These are phyloP conservation scores for Delichon dasypus DNA, from an alignment of 2,797 vertebrate species.

Conservation along the genomic window DNA sequence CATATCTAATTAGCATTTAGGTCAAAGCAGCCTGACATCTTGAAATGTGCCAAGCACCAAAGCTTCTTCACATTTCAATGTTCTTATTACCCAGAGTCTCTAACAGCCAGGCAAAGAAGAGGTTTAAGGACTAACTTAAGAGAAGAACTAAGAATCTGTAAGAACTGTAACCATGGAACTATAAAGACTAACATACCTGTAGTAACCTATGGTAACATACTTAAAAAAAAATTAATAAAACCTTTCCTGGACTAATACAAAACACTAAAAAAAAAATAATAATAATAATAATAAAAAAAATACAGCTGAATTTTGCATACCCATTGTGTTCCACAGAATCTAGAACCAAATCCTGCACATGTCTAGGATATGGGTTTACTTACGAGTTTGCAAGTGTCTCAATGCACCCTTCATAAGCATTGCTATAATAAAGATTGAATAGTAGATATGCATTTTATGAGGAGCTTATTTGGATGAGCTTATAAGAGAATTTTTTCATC, in stretches of 20 bases:
- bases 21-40: background rate
- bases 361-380: background rate
- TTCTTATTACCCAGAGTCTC: background rate
- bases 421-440: background rate
- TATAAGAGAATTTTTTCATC: constrained; percentile 5
- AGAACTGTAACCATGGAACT: background rate
- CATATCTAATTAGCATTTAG: background rate
- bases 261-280: background rate
- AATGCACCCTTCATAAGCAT: background rate
- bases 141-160: background rate
- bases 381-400: background rate
- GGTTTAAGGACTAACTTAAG: background rate
- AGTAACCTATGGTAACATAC: rapidly evolving
- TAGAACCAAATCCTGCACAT: background rate
- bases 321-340: background rate
- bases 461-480: background rate
- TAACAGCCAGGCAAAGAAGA: background rate
- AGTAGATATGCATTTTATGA: constrained; percentile 24
- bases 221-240: background rate
- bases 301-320: background rate
- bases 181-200: background rate
- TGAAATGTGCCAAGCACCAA: background rate
- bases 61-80: background rate
- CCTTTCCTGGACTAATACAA: background rate
- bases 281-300: no score